Evolutionary conservation across 2,888 invertebrate genomes (phyloP), one percentile per base, ranked within the genome.

Genomic region (Blera fallax): DNA sequence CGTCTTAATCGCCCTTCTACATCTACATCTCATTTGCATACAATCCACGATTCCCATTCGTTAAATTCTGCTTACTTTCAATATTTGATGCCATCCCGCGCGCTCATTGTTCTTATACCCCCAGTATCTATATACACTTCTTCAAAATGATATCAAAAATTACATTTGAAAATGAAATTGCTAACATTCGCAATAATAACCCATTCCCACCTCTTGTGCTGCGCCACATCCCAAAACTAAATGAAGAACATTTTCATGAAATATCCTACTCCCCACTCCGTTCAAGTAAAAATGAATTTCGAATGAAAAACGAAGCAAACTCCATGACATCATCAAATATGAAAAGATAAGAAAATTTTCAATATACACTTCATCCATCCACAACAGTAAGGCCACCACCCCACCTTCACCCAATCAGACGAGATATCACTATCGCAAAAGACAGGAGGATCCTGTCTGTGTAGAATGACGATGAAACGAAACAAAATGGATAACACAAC

Each of bases 261-360:
- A 58, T 43, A 52, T 50, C n/a, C 2, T 8, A 3, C 18, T 10
- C 18, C 43, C 11, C 40, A 4, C 40, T 8, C 16, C 29, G 34
- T 40, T 50, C 27, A 10, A 27, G 43, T 29, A 21, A 45, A 77
- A 70, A 83, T 52, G 56, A 74, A 32, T 79, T 64, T 69, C 64
- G 50, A 62, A 54, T 65, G 64, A 32, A 62, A 69, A 67, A 78
- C 43, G 37, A 60, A 78, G 29, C 18, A 74, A 69, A 80, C 70
- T 76, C 80, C 79, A 64, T 65, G 79, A 79, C 72, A 72, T 81
- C 85, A 85, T 85, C 85, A 85, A 85, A 85, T 85, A 72, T 81
- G 85, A 77, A 77, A 72, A 77, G 72, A 81, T 76, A 81, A 81
- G 76, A 60, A 76, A 74, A 45, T 67, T 69, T 80, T 76, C 85